Conservation (phyloP, 2,888 invertebrate species). For the Flexamia atlantica region DNA sequence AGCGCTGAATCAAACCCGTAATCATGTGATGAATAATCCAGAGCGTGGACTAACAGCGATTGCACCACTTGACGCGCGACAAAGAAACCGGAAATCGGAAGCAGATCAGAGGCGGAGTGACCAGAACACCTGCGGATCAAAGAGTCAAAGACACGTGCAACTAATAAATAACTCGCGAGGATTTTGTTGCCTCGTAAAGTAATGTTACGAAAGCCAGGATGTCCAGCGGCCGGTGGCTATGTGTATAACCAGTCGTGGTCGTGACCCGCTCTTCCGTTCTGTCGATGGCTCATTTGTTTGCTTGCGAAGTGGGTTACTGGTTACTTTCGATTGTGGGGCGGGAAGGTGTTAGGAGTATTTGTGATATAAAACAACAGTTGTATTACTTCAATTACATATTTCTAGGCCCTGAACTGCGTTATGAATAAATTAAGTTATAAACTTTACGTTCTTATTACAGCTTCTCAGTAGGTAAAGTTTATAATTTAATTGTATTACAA, state of each 20-base stretch:
- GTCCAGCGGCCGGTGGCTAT: constrained; percentile 37
- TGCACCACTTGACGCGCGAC: background rate
- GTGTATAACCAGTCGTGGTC: background rate
- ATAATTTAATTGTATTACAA: too few relatives aligned
- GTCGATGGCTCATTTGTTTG: constrained; percentile 7
- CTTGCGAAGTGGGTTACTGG: background rate
- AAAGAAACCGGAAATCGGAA: constrained; percentile 29
- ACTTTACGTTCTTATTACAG: too few relatives aligned
- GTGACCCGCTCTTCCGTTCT: background rate
- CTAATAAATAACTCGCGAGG: constrained; percentile 29
- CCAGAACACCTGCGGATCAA: constrained; percentile 22
- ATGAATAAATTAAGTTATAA: too few relatives aligned
- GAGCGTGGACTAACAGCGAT: background rate
- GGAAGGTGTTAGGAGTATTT: too few relatives aligned
- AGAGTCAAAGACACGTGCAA: constrained; percentile 27
- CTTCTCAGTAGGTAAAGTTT: too few relatives aligned
- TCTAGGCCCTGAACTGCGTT: too few relatives aligned
- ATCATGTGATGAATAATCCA: background rate
- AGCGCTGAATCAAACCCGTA: background rate
- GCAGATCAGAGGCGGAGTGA: background rate
- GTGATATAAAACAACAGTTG: too few relatives aligned
- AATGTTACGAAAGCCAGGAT: constrained; percentile 5
- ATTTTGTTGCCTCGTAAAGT: background rate
- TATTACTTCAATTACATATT: too few relatives aligned
- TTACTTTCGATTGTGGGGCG: constrained; percentile 2